A percentile compares a stretch with the other conserved stretches of the same genome.
These are phyloP conservation scores for Ruditapes philippinarum DNA, from an alignment of 1,140 invertebrate species.

Conservation along the genomic window DNA sequence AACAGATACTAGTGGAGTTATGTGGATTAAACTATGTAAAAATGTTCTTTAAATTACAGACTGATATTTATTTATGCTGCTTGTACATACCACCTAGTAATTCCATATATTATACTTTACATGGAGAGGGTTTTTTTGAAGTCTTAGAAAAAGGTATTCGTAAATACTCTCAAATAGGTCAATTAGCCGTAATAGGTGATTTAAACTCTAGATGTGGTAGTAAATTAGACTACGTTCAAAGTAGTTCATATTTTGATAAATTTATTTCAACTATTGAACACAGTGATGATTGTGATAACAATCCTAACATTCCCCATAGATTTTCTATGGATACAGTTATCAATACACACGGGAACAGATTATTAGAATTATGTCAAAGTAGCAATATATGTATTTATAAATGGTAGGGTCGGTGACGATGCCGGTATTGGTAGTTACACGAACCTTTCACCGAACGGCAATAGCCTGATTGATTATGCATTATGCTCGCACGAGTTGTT, in stretches of 20 bases:
- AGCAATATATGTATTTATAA: too few species aligned
- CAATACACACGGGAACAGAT: background rate
- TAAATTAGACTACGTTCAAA: background rate
- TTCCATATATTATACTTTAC: background rate
- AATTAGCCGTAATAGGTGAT: background rate
- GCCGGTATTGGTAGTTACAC: background rate
- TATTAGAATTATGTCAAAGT: background rate
- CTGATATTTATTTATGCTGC: background rate
- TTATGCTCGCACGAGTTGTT: background rate
- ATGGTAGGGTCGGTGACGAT: background rate
- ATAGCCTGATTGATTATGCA: slow-evolving; percentile 44
- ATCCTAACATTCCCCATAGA: background rate
- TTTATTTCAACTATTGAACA: background rate
- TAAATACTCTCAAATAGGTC: background rate
- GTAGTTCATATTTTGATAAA: slow-evolving; percentile 13
- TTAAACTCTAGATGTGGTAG: slow-evolving; percentile 17
- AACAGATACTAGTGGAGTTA: too few species aligned
- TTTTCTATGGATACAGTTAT: slow-evolving; percentile 11
- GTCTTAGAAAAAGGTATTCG: background rate
- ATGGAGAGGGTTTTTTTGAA: background rate
- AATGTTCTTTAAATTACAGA: background rate
- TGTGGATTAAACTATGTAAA: too few species aligned
- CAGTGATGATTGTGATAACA: background rate
- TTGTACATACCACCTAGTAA: slow-evolving; percentile 14
- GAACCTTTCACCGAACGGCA: background rate